phyloP scores from a whole-genome alignment of 2,113 vertebrate species.

The Gavialis gangeticus region DNA sequence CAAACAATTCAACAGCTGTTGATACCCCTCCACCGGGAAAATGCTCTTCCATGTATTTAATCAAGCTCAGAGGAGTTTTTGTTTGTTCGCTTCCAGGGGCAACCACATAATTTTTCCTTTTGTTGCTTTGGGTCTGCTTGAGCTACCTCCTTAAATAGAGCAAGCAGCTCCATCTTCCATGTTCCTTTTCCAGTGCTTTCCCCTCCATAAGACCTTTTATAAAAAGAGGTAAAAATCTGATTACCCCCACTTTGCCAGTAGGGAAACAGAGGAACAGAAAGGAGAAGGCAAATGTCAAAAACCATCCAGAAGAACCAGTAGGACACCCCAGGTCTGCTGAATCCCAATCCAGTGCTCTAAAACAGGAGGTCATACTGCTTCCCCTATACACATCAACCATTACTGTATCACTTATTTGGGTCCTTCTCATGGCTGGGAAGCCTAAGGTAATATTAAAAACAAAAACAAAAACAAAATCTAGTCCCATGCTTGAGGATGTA shows the following conservation, averaged over 20 bases:
- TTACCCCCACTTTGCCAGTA: neutral
- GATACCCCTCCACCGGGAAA: neutral
- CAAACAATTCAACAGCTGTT: neutral
- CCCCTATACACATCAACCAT: neutral
- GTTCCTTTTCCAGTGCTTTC: conserved; percentile 26
- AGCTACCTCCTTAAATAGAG: neutral
- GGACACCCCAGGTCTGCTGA: neutral
- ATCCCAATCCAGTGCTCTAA: neutral
- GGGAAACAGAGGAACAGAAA: conserved; percentile 15
- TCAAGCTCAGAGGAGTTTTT: conserved; percentile 5
- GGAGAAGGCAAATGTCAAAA: neutral
- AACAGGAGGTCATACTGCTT: neutral
- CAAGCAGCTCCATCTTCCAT: neutral
- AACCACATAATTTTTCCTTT: conserved; percentile 16
- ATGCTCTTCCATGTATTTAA: neutral
- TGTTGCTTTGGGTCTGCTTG: neutral
- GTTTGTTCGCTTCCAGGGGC: neutral
- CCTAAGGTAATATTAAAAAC: neutral
- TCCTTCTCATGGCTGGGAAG: neutral
- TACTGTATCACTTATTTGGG: too few species aligned
- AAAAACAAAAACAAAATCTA: neutral
- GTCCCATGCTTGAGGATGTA: neutral
- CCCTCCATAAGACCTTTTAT: conserved; percentile 21
- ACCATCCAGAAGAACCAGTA: neutral
- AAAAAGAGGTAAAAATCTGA: conserved; percentile 17